Conservation (phyloP, 2,888 invertebrate species). For the Mythimna lalbum region DNA sequence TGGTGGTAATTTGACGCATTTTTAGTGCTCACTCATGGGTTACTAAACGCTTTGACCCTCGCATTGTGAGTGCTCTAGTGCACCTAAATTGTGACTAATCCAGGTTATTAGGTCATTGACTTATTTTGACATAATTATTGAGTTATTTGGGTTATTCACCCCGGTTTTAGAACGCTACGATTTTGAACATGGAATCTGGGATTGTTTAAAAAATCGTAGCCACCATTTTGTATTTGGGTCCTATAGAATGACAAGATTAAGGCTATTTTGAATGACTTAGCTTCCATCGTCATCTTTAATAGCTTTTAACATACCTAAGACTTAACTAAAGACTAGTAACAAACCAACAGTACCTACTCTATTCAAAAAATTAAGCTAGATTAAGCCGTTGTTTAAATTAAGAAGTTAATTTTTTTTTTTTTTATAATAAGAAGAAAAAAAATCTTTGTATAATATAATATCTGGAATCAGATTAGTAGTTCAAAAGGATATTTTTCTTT, state of each 20-base stretch:
- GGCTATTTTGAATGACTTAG: too few species aligned
- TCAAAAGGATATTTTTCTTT: too few species aligned
- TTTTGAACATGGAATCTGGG: background rate
- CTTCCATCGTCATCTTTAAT: too few species aligned
- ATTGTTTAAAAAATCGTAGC: background rate
- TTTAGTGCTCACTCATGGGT: conserved; percentile 35
- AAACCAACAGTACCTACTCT: background rate
- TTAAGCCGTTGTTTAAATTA: background rate
- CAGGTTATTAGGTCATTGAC: conserved; percentile 24
- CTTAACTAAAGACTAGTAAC: too few species aligned
- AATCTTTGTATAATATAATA: too few species aligned
- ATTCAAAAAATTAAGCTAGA: background rate
- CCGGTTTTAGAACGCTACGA: background rate
- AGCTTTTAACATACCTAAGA: too few species aligned
- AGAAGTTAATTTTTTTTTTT: too few species aligned
- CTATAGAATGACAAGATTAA: too few species aligned
- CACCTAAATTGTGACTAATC: conserved; percentile 22
- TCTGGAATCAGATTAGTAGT: too few species aligned
- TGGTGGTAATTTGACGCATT: conserved; percentile 41
- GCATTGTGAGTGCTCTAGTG: conserved; percentile 37
- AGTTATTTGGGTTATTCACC: conserved; percentile 1
- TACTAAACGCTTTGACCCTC: conserved; percentile 38
- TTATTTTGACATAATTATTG: conserved; percentile 11
- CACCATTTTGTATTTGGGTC: too few species aligned
- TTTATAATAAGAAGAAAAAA: too few species aligned